Percentiles rank a stretch among this genome's conserved stretches.
phyloP scores from a whole-genome alignment of 2,888 invertebrate genomes.

The Phengaris alcon region DNA sequence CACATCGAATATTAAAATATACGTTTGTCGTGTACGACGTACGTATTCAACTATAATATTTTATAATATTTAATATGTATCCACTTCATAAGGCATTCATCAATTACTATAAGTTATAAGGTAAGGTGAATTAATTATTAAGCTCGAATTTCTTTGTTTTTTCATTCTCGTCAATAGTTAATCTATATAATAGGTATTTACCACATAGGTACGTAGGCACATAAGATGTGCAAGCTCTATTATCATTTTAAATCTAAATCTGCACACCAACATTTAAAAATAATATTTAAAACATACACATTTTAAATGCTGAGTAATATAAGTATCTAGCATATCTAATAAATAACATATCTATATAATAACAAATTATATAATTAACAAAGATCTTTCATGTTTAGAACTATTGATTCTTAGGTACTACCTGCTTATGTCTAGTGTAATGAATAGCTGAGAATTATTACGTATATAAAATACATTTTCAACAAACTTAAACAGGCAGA shows the following conservation, averaged over 20 bases:
- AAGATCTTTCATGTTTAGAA: slow-evolving; percentile 14
- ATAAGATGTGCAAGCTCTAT: neutral
- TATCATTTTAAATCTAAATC: neutral
- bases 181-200: too few relatives aligned
- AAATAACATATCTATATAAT: neutral
- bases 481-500: too few relatives aligned
- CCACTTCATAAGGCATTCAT: neutral
- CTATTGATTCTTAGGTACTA: neutral
- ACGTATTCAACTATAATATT: neutral
- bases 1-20: neutral
- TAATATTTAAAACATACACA: neutral
- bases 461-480: neutral
- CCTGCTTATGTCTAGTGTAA: slow-evolving; percentile 6
- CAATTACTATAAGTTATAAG: neutral
- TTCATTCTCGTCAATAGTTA: neutral
- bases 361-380: neutral
- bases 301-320: neutral
- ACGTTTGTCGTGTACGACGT: neutral
- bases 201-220: too few relatives aligned
- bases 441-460: neutral
- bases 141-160: neutral
- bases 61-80: neutral
- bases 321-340: neutral
- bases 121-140: neutral
- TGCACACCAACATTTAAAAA: neutral